A percentile compares a stretch with the other conserved stretches of the same genome.
These are phyloP conservation scores for Oscheius sp. DNA, from an alignment of 2,888 invertebrate genomes.

Conservation along the genomic window DNA sequence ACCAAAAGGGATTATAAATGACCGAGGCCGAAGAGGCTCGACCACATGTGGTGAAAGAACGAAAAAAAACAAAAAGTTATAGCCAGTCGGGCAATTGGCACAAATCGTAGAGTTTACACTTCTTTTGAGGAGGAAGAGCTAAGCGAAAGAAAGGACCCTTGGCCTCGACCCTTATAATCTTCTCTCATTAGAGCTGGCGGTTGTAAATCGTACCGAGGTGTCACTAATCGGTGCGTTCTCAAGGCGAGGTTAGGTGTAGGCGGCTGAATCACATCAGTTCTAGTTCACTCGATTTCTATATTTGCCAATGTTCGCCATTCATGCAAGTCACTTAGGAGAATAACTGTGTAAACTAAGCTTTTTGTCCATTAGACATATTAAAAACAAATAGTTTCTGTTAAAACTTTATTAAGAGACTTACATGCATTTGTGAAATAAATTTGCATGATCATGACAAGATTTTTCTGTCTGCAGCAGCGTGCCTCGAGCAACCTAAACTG, in stretches of 20 bases:
- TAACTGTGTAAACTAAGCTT: too few species aligned
- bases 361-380: too few species aligned
- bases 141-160: not conserved
- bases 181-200: slow-evolving; percentile 1
- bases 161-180: not conserved
- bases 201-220: not conserved
- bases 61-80: slow-evolving; percentile 9
- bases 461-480: slow-evolving; percentile 24
- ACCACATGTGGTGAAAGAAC: slow-evolving; percentile 23
- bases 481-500: slow-evolving; percentile 38
- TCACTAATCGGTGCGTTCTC: not conserved
- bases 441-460: slow-evolving; percentile 44
- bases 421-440: too few species aligned
- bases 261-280: slow-evolving; percentile 19
- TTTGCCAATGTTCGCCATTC: slow-evolving; percentile 18
- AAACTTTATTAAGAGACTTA: too few species aligned
- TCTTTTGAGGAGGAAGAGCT: not conserved
- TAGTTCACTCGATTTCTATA: slow-evolving; percentile 25
- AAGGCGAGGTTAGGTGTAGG: not conserved
- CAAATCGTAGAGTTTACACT: not conserved
- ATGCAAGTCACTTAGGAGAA: slow-evolving; percentile 11
- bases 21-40: not conserved
- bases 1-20: slow-evolving; percentile 19
- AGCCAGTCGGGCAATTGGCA: slow-evolving; percentile 3
- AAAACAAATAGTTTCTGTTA: too few species aligned